Percentiles rank a stretch among this genome's conserved stretches.
Conservation (phyloP, 2,113 vertebrate species). For the Boleophthalmus pectinirostris region DNA sequence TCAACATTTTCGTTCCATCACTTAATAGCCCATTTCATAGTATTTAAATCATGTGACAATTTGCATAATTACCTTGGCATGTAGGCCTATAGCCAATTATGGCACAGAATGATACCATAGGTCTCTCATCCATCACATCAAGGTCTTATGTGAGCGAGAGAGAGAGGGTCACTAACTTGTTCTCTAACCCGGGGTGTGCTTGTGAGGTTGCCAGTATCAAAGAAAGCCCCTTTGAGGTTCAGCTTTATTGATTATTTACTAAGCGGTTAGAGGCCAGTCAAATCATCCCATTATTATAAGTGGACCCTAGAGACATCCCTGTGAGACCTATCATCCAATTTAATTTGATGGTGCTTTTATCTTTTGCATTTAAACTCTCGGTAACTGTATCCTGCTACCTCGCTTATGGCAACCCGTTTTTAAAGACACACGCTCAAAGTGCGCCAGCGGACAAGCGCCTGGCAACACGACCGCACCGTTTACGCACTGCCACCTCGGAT, state of each 20-base stretch:
- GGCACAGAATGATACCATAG: neutral
- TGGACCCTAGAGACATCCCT: fast-evolving
- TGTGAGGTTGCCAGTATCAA: conserved; percentile 52
- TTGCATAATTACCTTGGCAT: neutral
- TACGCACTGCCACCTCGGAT: conserved; percentile 27
- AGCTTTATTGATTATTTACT: neutral
- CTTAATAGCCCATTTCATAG: neutral
- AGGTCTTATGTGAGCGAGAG: conserved; percentile 29
- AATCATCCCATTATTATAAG: neutral
- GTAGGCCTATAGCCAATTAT: neutral
- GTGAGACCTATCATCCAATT: fast-evolving
- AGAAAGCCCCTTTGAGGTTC: conserved; percentile 33
- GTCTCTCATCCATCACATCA: conserved; percentile 21
- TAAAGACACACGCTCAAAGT: conserved; percentile 63
- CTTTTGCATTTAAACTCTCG: neutral
- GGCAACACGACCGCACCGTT: conserved; percentile 59
- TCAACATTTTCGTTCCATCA: neutral
- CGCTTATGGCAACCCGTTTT: conserved; percentile 63
- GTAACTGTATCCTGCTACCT: conserved; percentile 33
- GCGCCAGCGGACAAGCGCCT: conserved; percentile 61
- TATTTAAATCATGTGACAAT: neutral
- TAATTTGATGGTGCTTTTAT: neutral
- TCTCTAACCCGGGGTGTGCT: conserved; percentile 36
- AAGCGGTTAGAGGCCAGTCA: neutral
- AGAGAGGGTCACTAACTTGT: conserved; percentile 27